phyloP scores from a whole-genome alignment of 1,140 invertebrate genomes.

The Bombus haemorrhoidalis region DNA sequence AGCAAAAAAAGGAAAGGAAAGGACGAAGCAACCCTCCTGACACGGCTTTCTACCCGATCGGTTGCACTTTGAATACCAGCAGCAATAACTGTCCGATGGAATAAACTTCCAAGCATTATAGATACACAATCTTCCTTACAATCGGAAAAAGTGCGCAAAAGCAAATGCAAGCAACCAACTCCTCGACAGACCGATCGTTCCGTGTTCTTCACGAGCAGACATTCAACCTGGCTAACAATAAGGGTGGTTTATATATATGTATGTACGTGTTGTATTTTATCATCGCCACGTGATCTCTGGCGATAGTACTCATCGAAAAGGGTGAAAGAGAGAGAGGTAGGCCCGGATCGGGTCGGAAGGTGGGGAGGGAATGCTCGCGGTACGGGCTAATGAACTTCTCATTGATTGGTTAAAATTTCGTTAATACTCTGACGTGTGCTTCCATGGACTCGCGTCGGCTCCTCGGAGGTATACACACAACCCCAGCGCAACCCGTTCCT shows the following conservation, averaged over 20 bases:
- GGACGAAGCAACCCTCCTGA: conserved; percentile 52
- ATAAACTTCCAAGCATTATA: conserved; percentile 16
- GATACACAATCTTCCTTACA: background rate
- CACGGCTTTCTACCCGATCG: conserved; percentile 41
- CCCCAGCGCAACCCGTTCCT: conserved; percentile 61
- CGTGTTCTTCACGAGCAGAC: background rate
- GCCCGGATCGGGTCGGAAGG: conserved; percentile 20
- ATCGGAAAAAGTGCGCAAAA: background rate
- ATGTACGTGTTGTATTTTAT: conserved; percentile 64
- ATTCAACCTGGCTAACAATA: background rate
- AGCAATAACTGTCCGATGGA: background rate
- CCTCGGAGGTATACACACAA: conserved; percentile 40
- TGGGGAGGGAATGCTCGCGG: conserved; percentile 50
- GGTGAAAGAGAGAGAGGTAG: conserved; percentile 6
- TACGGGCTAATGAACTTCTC: conserved; percentile 81
- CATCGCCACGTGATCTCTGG: conserved; percentile 57
- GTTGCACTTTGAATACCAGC: conserved; percentile 52
- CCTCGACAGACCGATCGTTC: background rate
- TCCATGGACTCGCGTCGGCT: conserved; percentile 71
- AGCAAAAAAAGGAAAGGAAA: conserved; percentile 36
- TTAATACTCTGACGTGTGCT: conserved; percentile 80
- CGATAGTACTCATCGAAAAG: conserved; percentile 36
- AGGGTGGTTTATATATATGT: conserved; percentile 7
- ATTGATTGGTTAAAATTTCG: conserved; percentile 83
- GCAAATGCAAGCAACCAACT: background rate